phyloP scores from a whole-genome alignment of 2,888 invertebrate genomes.

The Lasius fuliginosus region DNA sequence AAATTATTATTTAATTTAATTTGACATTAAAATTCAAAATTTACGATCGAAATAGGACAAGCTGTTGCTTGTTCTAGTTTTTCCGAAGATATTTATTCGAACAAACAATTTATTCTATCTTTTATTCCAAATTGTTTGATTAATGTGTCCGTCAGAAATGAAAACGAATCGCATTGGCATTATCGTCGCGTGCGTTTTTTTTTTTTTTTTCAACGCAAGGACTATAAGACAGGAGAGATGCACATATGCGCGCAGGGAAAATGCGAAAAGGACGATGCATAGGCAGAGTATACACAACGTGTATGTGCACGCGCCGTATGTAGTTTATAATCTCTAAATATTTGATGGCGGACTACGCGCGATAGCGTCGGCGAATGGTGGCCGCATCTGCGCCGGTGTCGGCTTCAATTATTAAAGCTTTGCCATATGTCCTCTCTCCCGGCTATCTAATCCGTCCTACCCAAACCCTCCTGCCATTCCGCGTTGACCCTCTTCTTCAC shows the following conservation, averaged over 20 bases:
- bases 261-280: slow-evolving; percentile 53
- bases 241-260: slow-evolving; percentile 24
- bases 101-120: not conserved
- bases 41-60: not conserved
- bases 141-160: not conserved
- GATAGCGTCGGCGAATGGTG: slow-evolving; percentile 66
- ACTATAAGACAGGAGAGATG: not conserved
- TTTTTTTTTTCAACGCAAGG: not conserved
- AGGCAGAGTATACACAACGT: slow-evolving; percentile 20
- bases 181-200: slow-evolving; percentile 10
- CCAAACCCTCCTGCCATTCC: slow-evolving; percentile 13
- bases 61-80: not conserved
- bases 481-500: slow-evolving; percentile 38
- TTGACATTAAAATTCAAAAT: not conserved
- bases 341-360: slow-evolving; percentile 77
- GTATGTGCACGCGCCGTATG: slow-evolving; percentile 54
- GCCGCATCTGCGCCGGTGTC: slow-evolving; percentile 80
- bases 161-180: slow-evolving; percentile 12
- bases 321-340: slow-evolving; percentile 82
- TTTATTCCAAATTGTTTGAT: not conserved
- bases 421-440: slow-evolving; percentile 79
- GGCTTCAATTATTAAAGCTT: slow-evolving; percentile 82
- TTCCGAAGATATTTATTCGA: not conserved
- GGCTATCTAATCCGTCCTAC: slow-evolving; percentile 44
- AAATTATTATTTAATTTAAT: not conserved